Evolutionary conservation across 2,797 vertebrate genomes (phyloP).

Genomic region (Esox masquinongy): DNA sequence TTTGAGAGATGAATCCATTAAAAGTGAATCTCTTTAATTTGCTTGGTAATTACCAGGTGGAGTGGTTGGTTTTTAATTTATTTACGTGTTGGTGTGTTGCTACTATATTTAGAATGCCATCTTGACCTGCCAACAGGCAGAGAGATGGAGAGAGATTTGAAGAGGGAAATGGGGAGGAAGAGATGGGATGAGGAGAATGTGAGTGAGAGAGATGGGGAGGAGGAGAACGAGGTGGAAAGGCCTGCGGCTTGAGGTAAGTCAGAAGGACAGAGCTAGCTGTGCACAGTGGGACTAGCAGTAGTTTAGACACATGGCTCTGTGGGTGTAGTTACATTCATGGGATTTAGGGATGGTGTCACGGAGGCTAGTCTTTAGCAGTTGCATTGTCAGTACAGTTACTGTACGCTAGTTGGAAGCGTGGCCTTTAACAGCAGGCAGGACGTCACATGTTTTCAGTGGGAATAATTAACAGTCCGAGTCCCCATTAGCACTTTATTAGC

Average conservation of each 20-base stretch:
- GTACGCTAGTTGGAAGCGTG: too few species aligned
- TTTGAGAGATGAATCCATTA: slow-evolving; percentile 74
- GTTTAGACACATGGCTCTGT: not conserved
- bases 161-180: slow-evolving; percentile 13
- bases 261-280: slow-evolving; percentile 12
- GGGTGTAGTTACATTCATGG: too few species aligned
- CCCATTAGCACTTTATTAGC: too few species aligned
- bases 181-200: not conserved
- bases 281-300: slow-evolving; percentile 8
- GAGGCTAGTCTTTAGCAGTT: too few species aligned
- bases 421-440: too few species aligned
- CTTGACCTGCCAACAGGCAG: slow-evolving; percentile 24
- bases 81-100: slow-evolving; percentile 43
- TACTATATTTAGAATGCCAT: slow-evolving; percentile 65
- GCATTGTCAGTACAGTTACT: too few species aligned
- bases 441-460: too few species aligned
- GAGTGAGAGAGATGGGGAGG: not conserved
- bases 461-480: too few species aligned
- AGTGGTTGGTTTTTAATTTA: slow-evolving; percentile 52
- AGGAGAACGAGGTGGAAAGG: slow-evolving; percentile 36
- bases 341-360: too few species aligned
- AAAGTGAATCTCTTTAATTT: slow-evolving; percentile 76
- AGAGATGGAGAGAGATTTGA: slow-evolving; percentile 9
- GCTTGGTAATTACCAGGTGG: slow-evolving; percentile 75
- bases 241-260: slow-evolving; percentile 44